A percentile compares a stretch with the other conserved stretches of the same genome.
Conservation (phyloP, 2,113 vertebrate species). For the Xenus cinereus region DNA sequence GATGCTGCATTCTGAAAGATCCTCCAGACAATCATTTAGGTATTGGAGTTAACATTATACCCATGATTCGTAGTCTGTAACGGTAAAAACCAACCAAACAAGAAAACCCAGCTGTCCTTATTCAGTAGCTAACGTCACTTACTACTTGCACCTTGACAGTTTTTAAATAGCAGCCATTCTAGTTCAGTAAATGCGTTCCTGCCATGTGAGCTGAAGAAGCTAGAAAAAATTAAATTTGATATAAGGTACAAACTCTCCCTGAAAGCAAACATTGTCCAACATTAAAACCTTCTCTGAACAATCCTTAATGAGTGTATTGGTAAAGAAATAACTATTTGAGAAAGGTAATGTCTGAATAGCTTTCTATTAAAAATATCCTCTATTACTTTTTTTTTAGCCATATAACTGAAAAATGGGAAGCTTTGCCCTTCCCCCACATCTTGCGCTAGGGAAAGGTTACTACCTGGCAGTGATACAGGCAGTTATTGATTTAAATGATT, state of each 20-base stretch:
- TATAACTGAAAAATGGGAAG: constrained; percentile 55
- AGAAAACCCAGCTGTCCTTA: constrained; percentile 1
- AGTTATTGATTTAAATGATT: constrained; percentile 69
- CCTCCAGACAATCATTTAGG: not conserved
- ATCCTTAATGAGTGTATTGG: constrained; percentile 42
- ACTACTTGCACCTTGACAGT: constrained; percentile 8
- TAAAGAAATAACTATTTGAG: constrained; percentile 54
- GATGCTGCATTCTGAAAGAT: not conserved
- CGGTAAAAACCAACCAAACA: not conserved
- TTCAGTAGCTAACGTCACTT: constrained; percentile 1
- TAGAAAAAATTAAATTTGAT: constrained; percentile 38
- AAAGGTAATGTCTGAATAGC: constrained; percentile 17
- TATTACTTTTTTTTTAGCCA: constrained; percentile 19
- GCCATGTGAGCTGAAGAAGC: constrained; percentile 6
- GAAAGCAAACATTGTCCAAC: constrained; percentile 35
- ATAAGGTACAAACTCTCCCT: constrained; percentile 28
- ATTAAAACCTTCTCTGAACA: constrained; percentile 36
- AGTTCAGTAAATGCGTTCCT: constrained; percentile 6
- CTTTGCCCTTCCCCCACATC: constrained; percentile 28
- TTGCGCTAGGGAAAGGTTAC: constrained; percentile 32
- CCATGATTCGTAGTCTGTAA: not conserved
- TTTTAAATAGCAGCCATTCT: constrained; percentile 37
- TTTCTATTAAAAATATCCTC: constrained; percentile 47
- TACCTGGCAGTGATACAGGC: constrained; percentile 53
- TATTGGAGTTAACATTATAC: not conserved